These are phyloP conservation scores for Noctua janthina DNA, from an alignment of 2,888 invertebrate genomes.

Conservation along the genomic window DNA sequence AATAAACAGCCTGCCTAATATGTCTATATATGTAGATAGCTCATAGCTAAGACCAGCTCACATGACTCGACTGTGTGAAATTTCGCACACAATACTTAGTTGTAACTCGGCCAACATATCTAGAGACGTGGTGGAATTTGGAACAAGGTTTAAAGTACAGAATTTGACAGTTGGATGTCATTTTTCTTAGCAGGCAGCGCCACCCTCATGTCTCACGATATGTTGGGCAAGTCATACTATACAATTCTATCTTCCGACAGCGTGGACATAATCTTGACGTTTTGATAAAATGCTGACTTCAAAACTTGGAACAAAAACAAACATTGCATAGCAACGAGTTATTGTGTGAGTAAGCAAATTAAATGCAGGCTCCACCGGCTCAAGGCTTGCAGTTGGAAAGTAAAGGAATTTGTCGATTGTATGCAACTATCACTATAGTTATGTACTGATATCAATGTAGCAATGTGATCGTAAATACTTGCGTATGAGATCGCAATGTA, in stretches of 20 bases:
- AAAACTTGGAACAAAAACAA: constrained; percentile 35
- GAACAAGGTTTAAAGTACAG: not conserved
- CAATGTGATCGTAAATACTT: not conserved
- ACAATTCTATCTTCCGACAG: constrained; percentile 26
- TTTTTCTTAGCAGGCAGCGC: not conserved
- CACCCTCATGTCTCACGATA: not conserved
- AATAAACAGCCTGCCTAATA: not conserved
- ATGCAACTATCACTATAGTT: not conserved
- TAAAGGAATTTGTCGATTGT: constrained; percentile 40
- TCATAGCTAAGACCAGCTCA: not conserved
- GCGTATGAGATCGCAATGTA: not conserved
- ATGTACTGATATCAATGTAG: not conserved
- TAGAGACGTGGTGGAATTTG: not conserved
- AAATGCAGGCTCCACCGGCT: constrained; percentile 24
- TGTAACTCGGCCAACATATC: not conserved
- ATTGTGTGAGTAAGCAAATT: constrained; percentile 44
- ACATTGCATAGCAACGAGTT: constrained; percentile 10
- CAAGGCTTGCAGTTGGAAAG: constrained; percentile 47
- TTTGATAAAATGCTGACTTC: constrained; percentile 22
- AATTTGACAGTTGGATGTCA: not conserved
- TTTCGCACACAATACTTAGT: constrained; percentile 13
- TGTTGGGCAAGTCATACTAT: not conserved
- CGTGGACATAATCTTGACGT: constrained; percentile 8
- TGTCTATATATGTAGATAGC: not conserved
- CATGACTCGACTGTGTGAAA: constrained; percentile 33